A percentile compares a stretch with the other conserved stretches of the same genome.
Conservation (phyloP, 37 sponge, comb jelly and placozoan genomes). For the Diacarnus erythraeanus region DNA sequence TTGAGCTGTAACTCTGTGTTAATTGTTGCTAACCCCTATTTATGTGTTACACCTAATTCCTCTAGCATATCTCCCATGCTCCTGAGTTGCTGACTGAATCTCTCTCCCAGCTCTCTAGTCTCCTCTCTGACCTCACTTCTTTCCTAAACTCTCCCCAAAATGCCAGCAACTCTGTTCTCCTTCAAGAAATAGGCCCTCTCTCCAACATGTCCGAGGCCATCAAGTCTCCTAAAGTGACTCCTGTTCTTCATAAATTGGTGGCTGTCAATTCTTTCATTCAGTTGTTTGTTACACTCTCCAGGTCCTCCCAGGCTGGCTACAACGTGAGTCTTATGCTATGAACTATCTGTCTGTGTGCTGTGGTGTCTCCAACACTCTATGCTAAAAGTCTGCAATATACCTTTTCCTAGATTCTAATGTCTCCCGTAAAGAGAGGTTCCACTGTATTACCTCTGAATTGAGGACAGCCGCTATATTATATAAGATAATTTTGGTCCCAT, state of each 20-base stretch:
- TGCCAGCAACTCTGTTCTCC: conserved; percentile 54
- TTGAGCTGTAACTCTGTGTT: too few species aligned
- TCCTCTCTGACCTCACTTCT: conserved; percentile 45
- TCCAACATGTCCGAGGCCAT: conserved; percentile 43
- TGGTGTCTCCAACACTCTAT: too few species aligned
- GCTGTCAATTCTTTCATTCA: conserved; percentile 65
- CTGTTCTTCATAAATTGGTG: conserved; percentile 70
- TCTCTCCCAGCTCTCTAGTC: conserved; percentile 52
- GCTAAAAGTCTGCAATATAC: too few species aligned
- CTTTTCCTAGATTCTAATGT: too few species aligned
- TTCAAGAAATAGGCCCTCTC: conserved; percentile 55
- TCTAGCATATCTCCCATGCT: conserved; percentile 63
- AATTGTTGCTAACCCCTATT: too few species aligned
- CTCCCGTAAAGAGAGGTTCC: too few species aligned
- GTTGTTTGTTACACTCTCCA: conserved; percentile 63
- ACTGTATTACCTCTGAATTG: too few species aligned
- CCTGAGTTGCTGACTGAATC: conserved; percentile 46
- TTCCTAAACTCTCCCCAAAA: conserved; percentile 65
- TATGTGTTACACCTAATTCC: background rate
- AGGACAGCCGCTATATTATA: background rate
- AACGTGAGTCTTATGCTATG: background rate
- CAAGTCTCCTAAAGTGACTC: conserved; percentile 42
- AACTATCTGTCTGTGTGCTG: too few species aligned
- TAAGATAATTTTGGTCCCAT: background rate
- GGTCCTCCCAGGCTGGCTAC: conserved; percentile 57